Evolutionary conservation across 1,140 invertebrate species (phyloP).

Genomic region (Steinernema khuongi): DNA sequence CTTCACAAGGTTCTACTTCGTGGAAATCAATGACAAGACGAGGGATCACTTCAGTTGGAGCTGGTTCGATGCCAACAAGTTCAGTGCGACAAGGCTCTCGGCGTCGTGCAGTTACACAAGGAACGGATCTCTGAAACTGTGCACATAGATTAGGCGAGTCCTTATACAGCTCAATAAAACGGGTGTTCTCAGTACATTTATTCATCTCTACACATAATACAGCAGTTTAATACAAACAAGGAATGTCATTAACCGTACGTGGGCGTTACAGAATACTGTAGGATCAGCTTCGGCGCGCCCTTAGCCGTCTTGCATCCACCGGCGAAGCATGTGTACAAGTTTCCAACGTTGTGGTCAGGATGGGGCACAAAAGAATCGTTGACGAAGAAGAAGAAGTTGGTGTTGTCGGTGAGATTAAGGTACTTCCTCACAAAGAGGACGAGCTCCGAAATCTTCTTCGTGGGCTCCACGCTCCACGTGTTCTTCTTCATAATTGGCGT

Average conservation of each 20-base stretch:
- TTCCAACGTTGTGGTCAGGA: background rate
- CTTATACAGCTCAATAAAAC: background rate
- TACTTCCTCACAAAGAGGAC: background rate
- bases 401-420: background rate
- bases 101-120: background rate
- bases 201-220: background rate
- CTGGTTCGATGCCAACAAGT: background rate
- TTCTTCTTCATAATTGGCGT: background rate
- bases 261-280: conserved; percentile 4
- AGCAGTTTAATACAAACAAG: background rate
- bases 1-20: background rate
- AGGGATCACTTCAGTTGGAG: background rate
- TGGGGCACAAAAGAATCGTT: conserved; percentile 4
- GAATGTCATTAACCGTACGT: conserved; percentile 1
- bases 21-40: background rate
- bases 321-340: background rate
- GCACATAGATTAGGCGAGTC: too few species aligned
- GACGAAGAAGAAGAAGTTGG: background rate
- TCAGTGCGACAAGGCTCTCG: background rate
- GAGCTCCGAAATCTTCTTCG: background rate
- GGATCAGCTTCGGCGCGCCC: background rate
- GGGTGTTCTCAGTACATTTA: background rate
- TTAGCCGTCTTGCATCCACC: too few species aligned
- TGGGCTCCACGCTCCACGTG: background rate
- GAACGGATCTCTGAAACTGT: background rate